phyloP scores from a whole-genome alignment of 2,888 invertebrate species.

The Hyposoter dolosus region DNA sequence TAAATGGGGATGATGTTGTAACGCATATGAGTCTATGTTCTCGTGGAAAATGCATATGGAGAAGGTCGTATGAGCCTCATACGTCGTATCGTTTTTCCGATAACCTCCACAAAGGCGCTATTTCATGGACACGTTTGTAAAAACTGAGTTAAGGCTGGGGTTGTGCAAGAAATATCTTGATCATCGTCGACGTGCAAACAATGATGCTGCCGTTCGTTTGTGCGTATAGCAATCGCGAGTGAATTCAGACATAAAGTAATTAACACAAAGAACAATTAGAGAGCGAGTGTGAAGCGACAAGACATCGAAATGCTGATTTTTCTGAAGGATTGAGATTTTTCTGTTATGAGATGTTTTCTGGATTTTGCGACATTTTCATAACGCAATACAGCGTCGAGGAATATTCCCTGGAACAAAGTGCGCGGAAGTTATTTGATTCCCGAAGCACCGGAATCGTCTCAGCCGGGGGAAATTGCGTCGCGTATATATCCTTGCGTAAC shows the following conservation, averaged over 20 bases:
- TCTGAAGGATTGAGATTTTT: no score
- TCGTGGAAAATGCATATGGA: neutral
- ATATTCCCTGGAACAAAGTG: slow-evolving; percentile 5
- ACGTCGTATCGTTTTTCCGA: neutral
- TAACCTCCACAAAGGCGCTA: neutral
- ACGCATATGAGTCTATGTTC: neutral
- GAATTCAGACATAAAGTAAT: neutral
- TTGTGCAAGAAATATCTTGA: neutral
- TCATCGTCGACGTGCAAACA: neutral
- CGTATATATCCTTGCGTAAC: slow-evolving; percentile 9
- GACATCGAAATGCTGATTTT: neutral
- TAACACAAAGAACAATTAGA: neutral
- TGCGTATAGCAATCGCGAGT: neutral
- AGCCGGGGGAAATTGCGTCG: slow-evolving; percentile 54
- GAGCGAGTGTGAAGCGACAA: neutral
- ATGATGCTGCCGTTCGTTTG: neutral
- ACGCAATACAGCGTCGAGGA: neutral
- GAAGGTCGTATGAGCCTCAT: neutral
- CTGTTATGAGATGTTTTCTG: neutral
- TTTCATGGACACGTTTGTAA: neutral
- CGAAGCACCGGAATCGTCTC: slow-evolving; percentile 45
- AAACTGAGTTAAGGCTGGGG: neutral
- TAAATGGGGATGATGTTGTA: neutral
- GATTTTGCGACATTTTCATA: neutral
- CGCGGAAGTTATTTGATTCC: slow-evolving; percentile 33